phyloP scores from a whole-genome alignment of 2,797 vertebrate species.

The Oreochromis grahami region DNA sequence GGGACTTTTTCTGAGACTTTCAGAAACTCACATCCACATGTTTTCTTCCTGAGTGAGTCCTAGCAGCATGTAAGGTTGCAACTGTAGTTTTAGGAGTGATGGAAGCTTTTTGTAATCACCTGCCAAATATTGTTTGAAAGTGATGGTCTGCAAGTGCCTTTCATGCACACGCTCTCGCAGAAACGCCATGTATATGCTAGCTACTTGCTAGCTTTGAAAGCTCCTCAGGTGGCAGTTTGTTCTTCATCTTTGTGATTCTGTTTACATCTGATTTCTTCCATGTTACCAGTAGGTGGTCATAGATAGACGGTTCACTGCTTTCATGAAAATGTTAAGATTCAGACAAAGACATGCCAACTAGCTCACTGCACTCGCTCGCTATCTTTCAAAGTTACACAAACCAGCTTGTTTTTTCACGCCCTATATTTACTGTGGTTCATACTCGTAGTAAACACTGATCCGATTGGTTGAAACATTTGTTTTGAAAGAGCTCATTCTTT shows the following conservation, averaged over 20 bases:
- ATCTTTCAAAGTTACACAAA: neutral
- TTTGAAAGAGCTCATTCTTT: accelerated
- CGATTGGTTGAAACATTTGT: neutral
- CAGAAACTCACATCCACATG: neutral
- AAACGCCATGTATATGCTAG: accelerated
- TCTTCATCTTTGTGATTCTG: neutral
- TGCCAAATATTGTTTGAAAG: accelerated
- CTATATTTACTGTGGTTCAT: neutral
- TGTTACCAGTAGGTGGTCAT: accelerated
- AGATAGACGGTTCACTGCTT: neutral
- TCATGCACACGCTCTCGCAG: neutral
- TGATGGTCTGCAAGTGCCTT: neutral
- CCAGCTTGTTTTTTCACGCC: accelerated
- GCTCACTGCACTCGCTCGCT: neutral
- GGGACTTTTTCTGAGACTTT: neutral
- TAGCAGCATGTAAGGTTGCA: neutral
- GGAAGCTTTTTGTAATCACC: neutral
- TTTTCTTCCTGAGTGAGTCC: neutral
- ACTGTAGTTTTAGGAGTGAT: neutral
- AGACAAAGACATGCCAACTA: neutral
- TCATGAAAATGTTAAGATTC: neutral
- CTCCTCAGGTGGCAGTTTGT: accelerated
- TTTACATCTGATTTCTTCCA: accelerated
- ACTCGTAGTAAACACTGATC: neutral
- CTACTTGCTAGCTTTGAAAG: neutral